Base-by-base conservation (phyloP, 2,888 invertebrate species). In the Aleiodes alternator region DNA sequence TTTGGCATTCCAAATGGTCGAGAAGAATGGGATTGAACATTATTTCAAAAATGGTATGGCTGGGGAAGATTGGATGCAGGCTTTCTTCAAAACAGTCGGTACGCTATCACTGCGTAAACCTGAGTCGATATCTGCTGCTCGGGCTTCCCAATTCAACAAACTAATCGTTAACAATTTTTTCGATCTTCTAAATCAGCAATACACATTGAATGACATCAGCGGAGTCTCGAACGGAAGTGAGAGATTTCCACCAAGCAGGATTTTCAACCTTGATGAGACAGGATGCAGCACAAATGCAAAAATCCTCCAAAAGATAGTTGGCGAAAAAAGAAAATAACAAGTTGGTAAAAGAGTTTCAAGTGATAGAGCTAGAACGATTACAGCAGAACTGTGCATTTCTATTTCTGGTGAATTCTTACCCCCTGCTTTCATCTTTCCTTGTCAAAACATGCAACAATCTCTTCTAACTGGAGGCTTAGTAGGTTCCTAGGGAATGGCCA, bases 61-160 rank as follows among this genome's bases (percentile, higher is more conserved):
- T 70, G 79, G 82, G 14, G 14, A 75, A 38, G 80, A 80, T 55
- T 80, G 80, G 79, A 38, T 80, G 34, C 69, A 70, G n/a, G 76
- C 73, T 34, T 82, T 82, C 72, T 64, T 81, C 29, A 74, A 71
- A 14, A 73, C 78, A 64, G 69, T 81, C 57, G 69, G 78, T 69
- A 70, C 55, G 43, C 14, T 80, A 12, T 66, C 76, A 14, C 14
- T 81, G 50, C 57, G 76, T 29, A 77, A 69, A 34, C 80, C 79
- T 57, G 23, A 57, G 12, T 12, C 57, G 1, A 11, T 29, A 23
- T 57, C 57, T 12, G 57, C 11, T 3, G 57, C 57, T 7, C 6
- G 57, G 16, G 57, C 29, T 11, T 4, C 11, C 7, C 11, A 11
- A 1, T 57, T 57, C 29, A 57, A 57, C 7, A 29, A 57, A 57